Conservation (phyloP, 2,797 vertebrate species). For the Loris lydekkerianus region DNA sequence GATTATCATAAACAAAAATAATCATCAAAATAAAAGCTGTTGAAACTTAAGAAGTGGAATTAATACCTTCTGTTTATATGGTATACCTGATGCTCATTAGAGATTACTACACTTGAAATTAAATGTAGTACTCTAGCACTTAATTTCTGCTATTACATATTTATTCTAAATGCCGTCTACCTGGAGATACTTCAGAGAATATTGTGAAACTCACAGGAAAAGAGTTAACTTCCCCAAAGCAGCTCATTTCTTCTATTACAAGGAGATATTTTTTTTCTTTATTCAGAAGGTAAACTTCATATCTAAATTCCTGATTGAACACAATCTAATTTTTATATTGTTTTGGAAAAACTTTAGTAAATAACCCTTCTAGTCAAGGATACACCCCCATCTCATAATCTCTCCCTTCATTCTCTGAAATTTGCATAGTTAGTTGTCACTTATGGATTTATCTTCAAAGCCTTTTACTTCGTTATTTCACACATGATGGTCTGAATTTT, state of each 20-base stretch:
- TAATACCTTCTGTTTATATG: not conserved
- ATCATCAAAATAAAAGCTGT: not conserved
- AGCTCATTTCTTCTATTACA: not conserved
- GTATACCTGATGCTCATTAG: not conserved
- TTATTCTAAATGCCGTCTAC: not conserved
- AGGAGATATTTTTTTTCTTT: not conserved
- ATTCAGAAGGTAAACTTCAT: not conserved
- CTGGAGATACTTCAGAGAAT: not conserved
- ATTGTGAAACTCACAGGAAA: not conserved
- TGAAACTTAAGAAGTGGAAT: not conserved
- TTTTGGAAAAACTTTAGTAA: not conserved
- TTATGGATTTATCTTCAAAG: not conserved
- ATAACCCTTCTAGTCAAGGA: not conserved
- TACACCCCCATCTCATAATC: not conserved
- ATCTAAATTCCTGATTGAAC: not conserved
- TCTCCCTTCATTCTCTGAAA: not conserved
- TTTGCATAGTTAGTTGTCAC: not conserved
- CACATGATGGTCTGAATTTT: not conserved
- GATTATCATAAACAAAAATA: not conserved
- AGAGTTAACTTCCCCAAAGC: not conserved
- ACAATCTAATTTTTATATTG: not conserved
- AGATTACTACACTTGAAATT: not conserved
- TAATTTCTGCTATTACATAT: not conserved
- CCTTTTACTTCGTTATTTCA: not conserved
- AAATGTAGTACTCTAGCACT: not conserved